A percentile compares a stretch with the other conserved stretches of the same genome.
phyloP scores from a whole-genome alignment of 2,113 vertebrate species.

The Pardalotus punctatus region DNA sequence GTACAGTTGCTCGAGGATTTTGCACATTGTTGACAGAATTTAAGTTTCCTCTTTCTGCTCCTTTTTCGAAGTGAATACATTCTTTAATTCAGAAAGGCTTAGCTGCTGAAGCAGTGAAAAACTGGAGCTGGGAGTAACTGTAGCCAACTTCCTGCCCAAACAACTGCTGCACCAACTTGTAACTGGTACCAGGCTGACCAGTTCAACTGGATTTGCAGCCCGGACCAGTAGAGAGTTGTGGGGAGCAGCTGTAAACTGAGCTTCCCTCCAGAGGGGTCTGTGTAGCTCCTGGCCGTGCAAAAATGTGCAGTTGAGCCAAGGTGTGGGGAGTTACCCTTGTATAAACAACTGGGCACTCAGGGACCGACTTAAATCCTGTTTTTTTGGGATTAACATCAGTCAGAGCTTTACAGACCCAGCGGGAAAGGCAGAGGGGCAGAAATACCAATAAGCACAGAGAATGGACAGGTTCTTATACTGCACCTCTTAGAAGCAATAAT shows the following conservation, averaged over 20 bases:
- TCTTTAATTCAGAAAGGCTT: background rate
- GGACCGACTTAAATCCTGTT: background rate
- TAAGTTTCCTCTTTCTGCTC: background rate
- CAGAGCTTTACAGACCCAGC: background rate
- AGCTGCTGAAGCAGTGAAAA: background rate
- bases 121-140: background rate
- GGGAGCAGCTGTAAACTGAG: background rate
- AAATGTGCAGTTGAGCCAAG: background rate
- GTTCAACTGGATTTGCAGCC: background rate
- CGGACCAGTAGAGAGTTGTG: background rate
- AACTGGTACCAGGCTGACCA: background rate
- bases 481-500: background rate
- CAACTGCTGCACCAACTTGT: slow-evolving; percentile 48
- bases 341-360: background rate
- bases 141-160: background rate
- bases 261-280: background rate
- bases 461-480: background rate
- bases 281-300: fast-evolving
- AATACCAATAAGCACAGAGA: background rate
- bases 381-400: background rate
- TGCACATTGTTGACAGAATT: fast-evolving
- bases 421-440: fast-evolving
- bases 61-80: background rate
- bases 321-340: background rate
- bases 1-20: background rate